Percentiles rank a stretch among this genome's conserved stretches.
Conservation (phyloP, 2,113 vertebrate genomes). For the Cepphus grylle region DNA sequence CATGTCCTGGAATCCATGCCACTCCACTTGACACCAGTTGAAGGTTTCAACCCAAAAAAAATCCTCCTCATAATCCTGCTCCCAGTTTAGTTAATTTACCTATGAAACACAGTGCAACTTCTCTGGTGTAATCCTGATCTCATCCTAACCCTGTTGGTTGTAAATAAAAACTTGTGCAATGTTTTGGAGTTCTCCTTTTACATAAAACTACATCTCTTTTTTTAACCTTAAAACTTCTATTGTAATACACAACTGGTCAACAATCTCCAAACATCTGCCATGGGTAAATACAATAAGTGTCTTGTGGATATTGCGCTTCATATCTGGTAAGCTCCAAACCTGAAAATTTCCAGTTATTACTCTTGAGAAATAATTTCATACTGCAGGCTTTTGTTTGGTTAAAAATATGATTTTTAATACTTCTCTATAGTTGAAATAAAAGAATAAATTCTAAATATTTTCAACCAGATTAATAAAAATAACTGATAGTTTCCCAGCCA, state of each 20-base stretch:
- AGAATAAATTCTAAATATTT: not conserved
- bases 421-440: not conserved
- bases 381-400: not conserved
- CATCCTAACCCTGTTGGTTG: not conserved
- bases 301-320: not conserved
- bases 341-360: not conserved
- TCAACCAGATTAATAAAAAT: not conserved
- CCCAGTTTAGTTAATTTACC: not conserved
- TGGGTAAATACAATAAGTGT: not conserved
- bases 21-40: not conserved
- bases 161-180: slow-evolving; percentile 20
- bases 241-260: not conserved
- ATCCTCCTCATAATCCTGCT: not conserved
- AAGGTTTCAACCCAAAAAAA: not conserved
- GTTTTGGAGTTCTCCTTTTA: not conserved
- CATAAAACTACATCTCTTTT: not conserved
- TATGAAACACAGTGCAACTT: not conserved
- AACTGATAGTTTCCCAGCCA: not conserved
- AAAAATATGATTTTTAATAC: not conserved
- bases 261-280: not conserved
- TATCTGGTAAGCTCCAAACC: not conserved
- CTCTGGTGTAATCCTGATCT: not conserved
- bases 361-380: not conserved
- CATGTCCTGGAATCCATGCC: not conserved
- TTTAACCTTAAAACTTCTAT: not conserved